Base-by-base conservation (phyloP, 2,797 vertebrate species). In the Pagetopsis macropterus region DNA sequence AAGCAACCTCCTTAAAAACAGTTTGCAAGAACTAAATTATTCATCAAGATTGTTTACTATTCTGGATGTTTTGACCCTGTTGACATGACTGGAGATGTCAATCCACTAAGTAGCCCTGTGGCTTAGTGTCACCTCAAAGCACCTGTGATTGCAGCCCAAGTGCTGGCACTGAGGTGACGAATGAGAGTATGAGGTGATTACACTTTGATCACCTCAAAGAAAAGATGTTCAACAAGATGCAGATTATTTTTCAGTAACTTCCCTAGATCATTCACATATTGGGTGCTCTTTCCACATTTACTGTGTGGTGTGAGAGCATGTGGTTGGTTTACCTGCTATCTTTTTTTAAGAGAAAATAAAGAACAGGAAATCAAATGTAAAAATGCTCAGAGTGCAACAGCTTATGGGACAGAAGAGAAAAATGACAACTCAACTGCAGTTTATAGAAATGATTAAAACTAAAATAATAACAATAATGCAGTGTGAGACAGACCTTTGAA, bases 101-200 rank as follows among this genome's bases (percentile, higher is more conserved):
- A 79, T 84, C 75, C 71, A 46, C 72, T 86, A 60, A 87, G 76
- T 9, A 13, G 65, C 63, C 48, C 70, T 0, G 64, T 23, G 60
- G 83, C 77, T 86, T 85, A 82, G 50, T 57, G 73, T 77, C 75
- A 65, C 27, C 66, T 19, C 46, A 48, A 9, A 17, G 17, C 31
- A 41, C 13, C 61, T 11, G 4, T 27, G 40, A 56, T 33, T 7
- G 19, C 44, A 9, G 31, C 11, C 3, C 27, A 27, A 27, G 27
- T 27, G 27, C 31, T 13, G 40, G 59, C 61, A 10, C 7, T 0
- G 9, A 37, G 43, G 54, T 33, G 44, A 61, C 5, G 40, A 15
- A 40, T 4, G 5, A 14, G 12, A n/a, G 21, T 21, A n/a, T 23
- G 58, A 19, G 49, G 17, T 1, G 2, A 11, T 60, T 31, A 1